phyloP scores from a whole-genome alignment of 1,140 invertebrate species.

The Uloborus diversus region DNA sequence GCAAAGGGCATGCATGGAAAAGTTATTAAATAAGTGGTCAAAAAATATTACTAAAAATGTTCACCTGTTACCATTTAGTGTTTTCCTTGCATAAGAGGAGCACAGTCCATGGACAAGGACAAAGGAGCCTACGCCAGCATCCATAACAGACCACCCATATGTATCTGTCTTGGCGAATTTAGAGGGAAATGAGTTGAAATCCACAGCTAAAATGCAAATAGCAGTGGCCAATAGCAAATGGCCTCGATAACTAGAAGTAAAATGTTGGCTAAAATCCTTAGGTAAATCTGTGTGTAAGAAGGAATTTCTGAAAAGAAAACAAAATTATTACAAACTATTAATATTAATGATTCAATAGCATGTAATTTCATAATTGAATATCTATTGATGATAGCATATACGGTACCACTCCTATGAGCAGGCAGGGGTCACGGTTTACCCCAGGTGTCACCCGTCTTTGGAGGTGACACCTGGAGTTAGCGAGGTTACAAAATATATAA shows the following conservation, averaged over 20 bases:
- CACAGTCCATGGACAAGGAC: constrained; percentile 73
- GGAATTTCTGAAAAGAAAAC: background rate
- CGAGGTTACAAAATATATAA: too few species aligned
- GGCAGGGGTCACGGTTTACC: too few species aligned
- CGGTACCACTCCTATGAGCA: background rate
- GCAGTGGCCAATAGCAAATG: constrained; percentile 77
- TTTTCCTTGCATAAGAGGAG: constrained; percentile 49
- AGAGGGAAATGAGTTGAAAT: constrained; percentile 87
- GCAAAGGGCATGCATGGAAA: too few species aligned
- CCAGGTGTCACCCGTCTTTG: too few species aligned
- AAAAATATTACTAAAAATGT: too few species aligned
- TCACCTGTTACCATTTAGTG: too few species aligned
- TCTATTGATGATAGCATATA: background rate
- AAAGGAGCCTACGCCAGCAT: constrained; percentile 91
- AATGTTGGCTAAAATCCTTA: constrained; percentile 20
- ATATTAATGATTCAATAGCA: background rate
- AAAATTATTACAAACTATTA: background rate
- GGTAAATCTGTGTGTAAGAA: background rate
- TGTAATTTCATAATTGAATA: background rate
- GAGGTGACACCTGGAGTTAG: too few species aligned
- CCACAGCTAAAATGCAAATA: constrained; percentile 89
- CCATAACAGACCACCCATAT: constrained; percentile 93
- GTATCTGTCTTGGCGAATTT: constrained; percentile 85
- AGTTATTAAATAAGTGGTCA: too few species aligned
- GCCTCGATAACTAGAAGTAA: constrained; percentile 58